A percentile compares a stretch with the other conserved stretches of the same genome.
These are phyloP conservation scores for Ibycter americanus DNA, from an alignment of 2,797 vertebrate species.

Conservation along the genomic window DNA sequence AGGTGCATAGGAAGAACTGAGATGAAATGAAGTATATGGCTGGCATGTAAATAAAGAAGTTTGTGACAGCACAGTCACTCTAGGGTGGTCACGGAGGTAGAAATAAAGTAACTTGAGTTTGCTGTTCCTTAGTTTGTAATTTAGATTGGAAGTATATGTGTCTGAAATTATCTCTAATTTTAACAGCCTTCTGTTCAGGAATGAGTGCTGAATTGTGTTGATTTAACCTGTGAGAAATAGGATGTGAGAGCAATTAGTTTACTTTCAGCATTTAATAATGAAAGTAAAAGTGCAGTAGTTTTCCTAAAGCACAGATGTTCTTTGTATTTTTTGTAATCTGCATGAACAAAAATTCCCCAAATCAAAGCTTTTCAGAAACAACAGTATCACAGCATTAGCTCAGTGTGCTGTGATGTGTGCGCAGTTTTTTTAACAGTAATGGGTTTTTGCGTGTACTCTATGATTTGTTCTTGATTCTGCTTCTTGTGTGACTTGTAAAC, in stretches of 20 bases:
- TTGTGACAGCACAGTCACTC: neutral
- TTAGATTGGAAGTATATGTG: neutral
- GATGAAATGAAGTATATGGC: neutral
- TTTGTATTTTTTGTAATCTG: slow-evolving; percentile 8
- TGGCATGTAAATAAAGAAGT: neutral
- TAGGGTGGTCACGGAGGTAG: neutral
- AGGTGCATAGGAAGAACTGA: neutral
- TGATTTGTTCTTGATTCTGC: neutral
- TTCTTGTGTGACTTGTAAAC: neutral
- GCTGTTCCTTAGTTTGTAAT: neutral
- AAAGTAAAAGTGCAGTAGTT: neutral
- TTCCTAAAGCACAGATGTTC: neutral
- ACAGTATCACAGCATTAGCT: neutral
- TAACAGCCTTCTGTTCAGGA: neutral
- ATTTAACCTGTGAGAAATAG: neutral
- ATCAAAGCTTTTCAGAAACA: neutral
- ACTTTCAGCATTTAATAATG: neutral
- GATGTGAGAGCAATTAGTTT: neutral
- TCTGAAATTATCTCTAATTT: neutral
- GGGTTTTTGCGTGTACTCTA: neutral
- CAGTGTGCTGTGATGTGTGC: neutral
- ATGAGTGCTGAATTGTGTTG: neutral
- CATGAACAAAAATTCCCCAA: neutral
- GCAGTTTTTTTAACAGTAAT: neutral
- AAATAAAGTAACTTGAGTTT: neutral